Evolutionary conservation across 2,113 vertebrate genomes (phyloP).

Genomic region (Labeo catla): DNA sequence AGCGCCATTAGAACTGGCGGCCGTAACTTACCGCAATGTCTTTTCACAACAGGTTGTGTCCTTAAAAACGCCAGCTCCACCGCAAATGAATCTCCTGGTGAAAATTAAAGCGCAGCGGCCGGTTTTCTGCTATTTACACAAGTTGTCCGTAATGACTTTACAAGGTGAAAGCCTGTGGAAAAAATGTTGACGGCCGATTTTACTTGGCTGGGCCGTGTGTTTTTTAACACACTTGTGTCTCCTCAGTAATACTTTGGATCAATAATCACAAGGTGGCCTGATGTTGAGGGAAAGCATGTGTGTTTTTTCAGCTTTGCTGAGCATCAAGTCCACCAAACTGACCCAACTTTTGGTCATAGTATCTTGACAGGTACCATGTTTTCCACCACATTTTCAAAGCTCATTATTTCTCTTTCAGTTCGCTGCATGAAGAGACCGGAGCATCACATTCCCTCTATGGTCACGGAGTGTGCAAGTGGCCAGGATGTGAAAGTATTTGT

Average conservation of each 20-base stretch:
- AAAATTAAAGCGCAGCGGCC: conserved; percentile 68
- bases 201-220: conserved; percentile 7
- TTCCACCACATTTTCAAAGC: neutral
- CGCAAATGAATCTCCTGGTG: conserved; percentile 72
- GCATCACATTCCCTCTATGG: conserved; percentile 96
- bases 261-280: conserved; percentile 74
- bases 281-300: conserved; percentile 73
- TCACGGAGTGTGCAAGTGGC: conserved; percentile 99
- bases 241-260: conserved; percentile 68
- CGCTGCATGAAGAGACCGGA: conserved; percentile 93
- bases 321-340: conserved; percentile 69
- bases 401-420: conserved; percentile 75
- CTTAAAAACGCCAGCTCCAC: conserved; percentile 70
- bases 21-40: conserved; percentile 72
- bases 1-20: conserved; percentile 72
- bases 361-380: conserved; percentile 79
- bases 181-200: conserved; percentile 32
- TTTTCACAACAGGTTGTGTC: conserved; percentile 66
- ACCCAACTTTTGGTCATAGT: conserved; percentile 83
- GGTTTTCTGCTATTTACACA: conserved; percentile 72
- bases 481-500: conserved; percentile 98
- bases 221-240: conserved; percentile 33
- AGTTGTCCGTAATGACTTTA: conserved; percentile 52
- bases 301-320: conserved; percentile 58
- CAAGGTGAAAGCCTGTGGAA: conserved; percentile 40